phyloP scores from a whole-genome alignment of 2,113 vertebrate species.

The Saguinus imperator region DNA sequence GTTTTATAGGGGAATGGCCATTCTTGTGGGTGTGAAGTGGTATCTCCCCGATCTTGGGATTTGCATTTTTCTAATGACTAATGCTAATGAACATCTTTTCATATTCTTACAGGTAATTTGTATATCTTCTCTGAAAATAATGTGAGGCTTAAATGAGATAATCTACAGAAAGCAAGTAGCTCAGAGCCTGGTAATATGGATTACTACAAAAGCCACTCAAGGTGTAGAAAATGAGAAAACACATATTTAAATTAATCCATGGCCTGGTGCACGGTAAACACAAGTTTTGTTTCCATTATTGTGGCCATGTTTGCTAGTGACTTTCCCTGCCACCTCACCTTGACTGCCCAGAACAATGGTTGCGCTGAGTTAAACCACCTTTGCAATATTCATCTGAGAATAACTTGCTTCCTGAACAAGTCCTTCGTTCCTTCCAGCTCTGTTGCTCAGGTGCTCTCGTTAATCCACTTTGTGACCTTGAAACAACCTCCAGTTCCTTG shows the following conservation, averaged over 20 bases:
- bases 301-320: not conserved
- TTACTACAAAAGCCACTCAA: too few relatives aligned
- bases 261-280: not conserved
- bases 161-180: not conserved
- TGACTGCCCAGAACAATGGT: not conserved
- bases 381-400: not conserved
- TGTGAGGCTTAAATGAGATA: not conserved
- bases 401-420: not conserved
- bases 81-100: not conserved
- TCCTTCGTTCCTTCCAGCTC: not conserved
- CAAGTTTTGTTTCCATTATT: not conserved
- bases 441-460: not conserved
- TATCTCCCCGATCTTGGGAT: not conserved
- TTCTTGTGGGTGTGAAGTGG: not conserved
- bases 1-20: not conserved
- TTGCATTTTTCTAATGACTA: not conserved
- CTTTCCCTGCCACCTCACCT: not conserved
- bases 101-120: not conserved
- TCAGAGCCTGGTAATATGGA: not conserved
- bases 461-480: not conserved
- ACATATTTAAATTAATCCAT: too few relatives aligned
- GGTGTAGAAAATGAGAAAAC: too few relatives aligned
- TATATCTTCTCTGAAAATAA: not conserved
- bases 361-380: not conserved
- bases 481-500: not conserved